Conservation (phyloP, 2,797 vertebrate genomes). For the Otolemur crassicaudatus region DNA sequence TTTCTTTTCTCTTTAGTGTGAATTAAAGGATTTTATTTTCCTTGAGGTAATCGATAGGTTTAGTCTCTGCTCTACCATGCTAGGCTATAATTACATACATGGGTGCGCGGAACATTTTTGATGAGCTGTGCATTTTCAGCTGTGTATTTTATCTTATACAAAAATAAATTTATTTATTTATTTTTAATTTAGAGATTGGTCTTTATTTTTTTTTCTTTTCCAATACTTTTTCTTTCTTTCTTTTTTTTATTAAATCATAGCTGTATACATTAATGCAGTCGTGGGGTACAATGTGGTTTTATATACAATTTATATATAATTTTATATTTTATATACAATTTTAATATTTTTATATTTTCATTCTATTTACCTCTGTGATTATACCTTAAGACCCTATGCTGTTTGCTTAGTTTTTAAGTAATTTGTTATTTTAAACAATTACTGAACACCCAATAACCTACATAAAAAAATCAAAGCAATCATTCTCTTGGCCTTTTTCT, state of each 20-base stretch:
- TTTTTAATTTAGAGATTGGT: no score
- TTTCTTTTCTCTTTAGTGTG: neutral
- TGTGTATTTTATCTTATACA: neutral
- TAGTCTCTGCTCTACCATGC: neutral
- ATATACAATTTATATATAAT: neutral
- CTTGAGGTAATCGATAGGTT: neutral
- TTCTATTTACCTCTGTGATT: neutral
- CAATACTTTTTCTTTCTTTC: no score
- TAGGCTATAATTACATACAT: neutral
- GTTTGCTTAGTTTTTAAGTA: neutral
- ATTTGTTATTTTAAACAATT: neutral
- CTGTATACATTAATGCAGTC: no score
- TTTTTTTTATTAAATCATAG: no score
- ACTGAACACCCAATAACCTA: neutral
- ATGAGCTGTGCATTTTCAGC: neutral
- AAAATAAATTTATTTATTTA: neutral
- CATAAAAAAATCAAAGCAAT: neutral
- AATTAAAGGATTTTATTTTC: neutral
- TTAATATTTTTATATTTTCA: neutral
- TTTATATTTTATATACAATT: no score
- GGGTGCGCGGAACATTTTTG: neutral
- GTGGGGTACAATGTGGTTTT: no score
- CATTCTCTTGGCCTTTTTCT: neutral
- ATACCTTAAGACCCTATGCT: neutral
- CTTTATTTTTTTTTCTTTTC: no score